Base-by-base conservation (phyloP, 2,888 invertebrate species). In the Melanargia galathea region DNA sequence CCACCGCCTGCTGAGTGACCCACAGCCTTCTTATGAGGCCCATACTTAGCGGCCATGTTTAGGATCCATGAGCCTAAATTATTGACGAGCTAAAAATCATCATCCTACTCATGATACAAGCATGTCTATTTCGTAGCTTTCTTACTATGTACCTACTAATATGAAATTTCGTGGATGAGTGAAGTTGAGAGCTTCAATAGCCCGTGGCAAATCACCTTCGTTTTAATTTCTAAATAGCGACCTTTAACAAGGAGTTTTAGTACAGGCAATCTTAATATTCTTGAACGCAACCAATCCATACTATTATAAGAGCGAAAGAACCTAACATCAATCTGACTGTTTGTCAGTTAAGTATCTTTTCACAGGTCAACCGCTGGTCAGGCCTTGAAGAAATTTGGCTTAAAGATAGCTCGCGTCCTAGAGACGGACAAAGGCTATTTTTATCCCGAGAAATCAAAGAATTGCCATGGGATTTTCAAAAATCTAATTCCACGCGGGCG, bases 241-340 rank as follows among this genome's bases (percentile, higher is more conserved):
- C 59, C 59, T 60, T 60, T 40, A 13, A 49, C n/a, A 49, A 22
- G 52, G n/a, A 52, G 20, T 20, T 51, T 20, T 2, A 30, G n/a
- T 52, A 52, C 35, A 52, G 35, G 3, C 52, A 7, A 11, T 22
- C 35, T 11, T 18, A 52, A 20, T 52, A 35, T n/a, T 38, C n/a
- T 3, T 26, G 26, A 26, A 26, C 6, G 6, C 26, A 6, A 3
- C 26, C 6, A 5, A 26, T 26, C 3, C 4, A 1, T n/a, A n/a
- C n/a, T n/a, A n/a, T n/a, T n/a, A n/a, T n/a, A n/a, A n/a, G n/a
- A n/a, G n/a, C n/a, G n/a, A n/a, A n/a, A n/a, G n/a, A n/a, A n/a
- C n/a, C n/a, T 30, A 30, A 30, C 13, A 33, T 8, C 11, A 35
- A 11, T 3, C 2, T 35, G 35, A 13, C 8, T 35, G 13, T 35